Conservation (phyloP, 2,797 vertebrate genomes). For the Ciconia nigra region DNA sequence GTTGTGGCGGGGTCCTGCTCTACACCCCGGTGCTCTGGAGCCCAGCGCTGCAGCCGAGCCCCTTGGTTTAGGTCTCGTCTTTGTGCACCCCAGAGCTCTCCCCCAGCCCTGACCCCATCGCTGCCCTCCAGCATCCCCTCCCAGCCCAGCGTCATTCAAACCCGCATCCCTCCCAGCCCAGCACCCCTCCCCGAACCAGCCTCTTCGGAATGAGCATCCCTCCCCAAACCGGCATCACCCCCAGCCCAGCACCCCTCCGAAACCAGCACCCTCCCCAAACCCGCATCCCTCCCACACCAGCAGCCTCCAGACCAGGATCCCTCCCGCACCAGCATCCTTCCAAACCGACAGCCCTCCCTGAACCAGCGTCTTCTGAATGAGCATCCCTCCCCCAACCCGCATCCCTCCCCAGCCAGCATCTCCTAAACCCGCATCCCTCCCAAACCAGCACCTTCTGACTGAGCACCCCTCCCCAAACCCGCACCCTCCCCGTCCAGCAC, state of each 20-base stretch:
- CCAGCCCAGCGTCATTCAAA: background rate
- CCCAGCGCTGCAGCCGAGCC: background rate
- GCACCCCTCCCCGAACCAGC: background rate
- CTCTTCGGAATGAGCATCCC: too few species aligned
- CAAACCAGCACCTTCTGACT: background rate
- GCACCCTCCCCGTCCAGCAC: background rate
- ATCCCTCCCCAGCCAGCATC: too few species aligned
- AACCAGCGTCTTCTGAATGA: too few species aligned
- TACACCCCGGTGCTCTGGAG: fast-evolving
- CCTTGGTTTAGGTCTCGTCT: background rate
- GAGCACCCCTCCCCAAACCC: background rate
- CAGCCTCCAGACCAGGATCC: too few species aligned
- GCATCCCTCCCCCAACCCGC: background rate
- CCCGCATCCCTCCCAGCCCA: too few species aligned
- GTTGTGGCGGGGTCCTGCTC: background rate
- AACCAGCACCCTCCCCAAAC: background rate
- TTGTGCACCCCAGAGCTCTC: background rate
- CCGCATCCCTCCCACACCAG: background rate
- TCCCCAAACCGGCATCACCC: background rate
- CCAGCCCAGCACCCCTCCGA: background rate
- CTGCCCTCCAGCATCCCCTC: background rate
- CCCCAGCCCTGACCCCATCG: fast-evolving
- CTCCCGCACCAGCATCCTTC: background rate
- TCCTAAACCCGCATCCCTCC: background rate
- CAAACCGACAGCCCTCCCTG: background rate